Conservation (phyloP, 2,797 vertebrate species). For the Syngnathus acus region DNA sequence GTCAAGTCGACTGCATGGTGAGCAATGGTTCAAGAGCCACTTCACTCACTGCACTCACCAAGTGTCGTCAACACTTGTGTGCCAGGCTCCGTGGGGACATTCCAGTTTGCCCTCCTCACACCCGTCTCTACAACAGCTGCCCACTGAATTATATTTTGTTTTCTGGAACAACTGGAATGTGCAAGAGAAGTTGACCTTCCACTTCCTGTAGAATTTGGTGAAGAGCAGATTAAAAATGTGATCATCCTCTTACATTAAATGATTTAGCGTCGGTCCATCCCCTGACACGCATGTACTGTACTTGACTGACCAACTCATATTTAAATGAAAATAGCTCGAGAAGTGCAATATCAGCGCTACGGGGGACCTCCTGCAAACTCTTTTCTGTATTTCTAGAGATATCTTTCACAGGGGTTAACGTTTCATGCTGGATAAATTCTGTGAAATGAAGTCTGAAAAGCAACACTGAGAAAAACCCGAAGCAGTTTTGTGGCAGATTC, state of each 20-base stretch:
- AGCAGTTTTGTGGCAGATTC: constrained; percentile 12
- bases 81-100: background rate
- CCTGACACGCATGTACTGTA: background rate
- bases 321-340: background rate
- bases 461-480: background rate
- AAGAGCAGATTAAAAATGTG: background rate
- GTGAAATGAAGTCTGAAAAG: constrained; percentile 4
- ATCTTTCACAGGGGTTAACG: background rate
- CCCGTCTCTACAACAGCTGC: background rate
- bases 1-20: background rate
- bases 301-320: background rate
- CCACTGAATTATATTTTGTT: background rate
- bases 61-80: background rate
- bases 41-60: background rate
- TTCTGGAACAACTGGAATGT: background rate
- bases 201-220: background rate
- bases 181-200: background rate
- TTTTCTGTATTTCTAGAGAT: background rate
- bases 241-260: constrained; percentile 2
- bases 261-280: background rate
- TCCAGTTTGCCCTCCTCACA: background rate
- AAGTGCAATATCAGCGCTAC: background rate
- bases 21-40: constrained; percentile 1
- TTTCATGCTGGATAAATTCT: constrained; percentile 4
- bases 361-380: background rate